Conservation (phyloP, 2,888 invertebrate species). For the Athalia cordata region DNA sequence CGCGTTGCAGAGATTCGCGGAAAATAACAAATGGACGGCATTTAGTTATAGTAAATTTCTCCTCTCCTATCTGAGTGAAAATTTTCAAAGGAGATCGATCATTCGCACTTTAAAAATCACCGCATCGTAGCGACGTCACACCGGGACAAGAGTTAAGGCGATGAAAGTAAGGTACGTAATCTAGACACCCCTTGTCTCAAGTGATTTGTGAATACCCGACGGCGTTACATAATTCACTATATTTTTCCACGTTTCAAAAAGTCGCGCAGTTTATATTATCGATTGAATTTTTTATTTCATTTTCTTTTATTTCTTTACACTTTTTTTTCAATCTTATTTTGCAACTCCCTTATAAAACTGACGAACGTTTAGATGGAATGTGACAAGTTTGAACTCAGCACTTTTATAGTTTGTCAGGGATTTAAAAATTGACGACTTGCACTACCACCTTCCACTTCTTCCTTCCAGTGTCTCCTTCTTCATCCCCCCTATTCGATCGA, state of each 20-base stretch:
- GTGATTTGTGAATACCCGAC: slow-evolving; percentile 39
- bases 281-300: too few species aligned
- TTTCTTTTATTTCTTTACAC: too few species aligned
- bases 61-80: too few species aligned
- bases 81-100: too few species aligned
- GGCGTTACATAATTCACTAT: neutral
- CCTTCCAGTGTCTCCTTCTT: neutral
- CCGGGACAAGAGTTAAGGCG: too few species aligned
- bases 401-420: slow-evolving; percentile 20
- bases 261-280: too few species aligned
- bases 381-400: slow-evolving; percentile 26
- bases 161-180: too few species aligned
- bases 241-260: too few species aligned
- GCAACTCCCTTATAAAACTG: neutral
- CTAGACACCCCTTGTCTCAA: neutral
- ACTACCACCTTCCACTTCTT: neutral
- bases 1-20: neutral
- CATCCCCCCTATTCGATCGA: neutral
- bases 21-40: too few species aligned
- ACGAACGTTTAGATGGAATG: slow-evolving; percentile 9
- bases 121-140: too few species aligned
- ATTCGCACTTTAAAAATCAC: too few species aligned
- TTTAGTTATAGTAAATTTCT: too few species aligned
- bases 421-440: neutral
- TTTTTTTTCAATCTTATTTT: neutral